Evolutionary conservation across 2,797 vertebrate species (phyloP).

Genomic region (Rhinichthys osculus): DNA sequence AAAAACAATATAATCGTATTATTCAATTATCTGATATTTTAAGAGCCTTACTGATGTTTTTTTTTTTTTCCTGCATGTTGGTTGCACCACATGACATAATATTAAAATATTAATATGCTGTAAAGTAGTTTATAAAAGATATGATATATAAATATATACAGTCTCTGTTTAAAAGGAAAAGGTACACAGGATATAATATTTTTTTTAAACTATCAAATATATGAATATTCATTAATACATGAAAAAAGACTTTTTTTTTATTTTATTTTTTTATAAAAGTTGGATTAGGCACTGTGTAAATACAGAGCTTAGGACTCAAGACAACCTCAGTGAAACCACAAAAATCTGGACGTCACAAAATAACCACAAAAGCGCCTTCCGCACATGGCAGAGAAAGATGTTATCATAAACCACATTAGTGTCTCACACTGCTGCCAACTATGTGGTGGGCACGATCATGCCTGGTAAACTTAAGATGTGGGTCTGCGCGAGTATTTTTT

Average conservation of each 20-base stretch:
- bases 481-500: conserved; percentile 53
- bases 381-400: conserved; percentile 40
- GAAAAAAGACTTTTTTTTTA: neutral
- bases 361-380: conserved; percentile 30
- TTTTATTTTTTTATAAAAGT: neutral
- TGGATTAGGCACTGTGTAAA: conserved; percentile 1
- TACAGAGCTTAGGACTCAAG: neutral
- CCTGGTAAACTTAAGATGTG: conserved; percentile 35
- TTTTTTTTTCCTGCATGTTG: neutral
- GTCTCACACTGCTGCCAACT: conserved; percentile 50
- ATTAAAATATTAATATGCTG: neutral
- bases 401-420: conserved; percentile 50
- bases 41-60: neutral
- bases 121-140: neutral
- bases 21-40: neutral
- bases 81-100: neutral
- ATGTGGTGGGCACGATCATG: conserved; percentile 43
- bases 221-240: no score
- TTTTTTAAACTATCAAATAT: no score
- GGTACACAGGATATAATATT: no score
- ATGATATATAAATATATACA: no score
- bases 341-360: conserved; percentile 39
- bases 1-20: neutral
- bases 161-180: no score
- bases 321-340: conserved; percentile 28